Conservation (phyloP, 2,888 invertebrate genomes). For the Leptodirus hochenwartii region DNA sequence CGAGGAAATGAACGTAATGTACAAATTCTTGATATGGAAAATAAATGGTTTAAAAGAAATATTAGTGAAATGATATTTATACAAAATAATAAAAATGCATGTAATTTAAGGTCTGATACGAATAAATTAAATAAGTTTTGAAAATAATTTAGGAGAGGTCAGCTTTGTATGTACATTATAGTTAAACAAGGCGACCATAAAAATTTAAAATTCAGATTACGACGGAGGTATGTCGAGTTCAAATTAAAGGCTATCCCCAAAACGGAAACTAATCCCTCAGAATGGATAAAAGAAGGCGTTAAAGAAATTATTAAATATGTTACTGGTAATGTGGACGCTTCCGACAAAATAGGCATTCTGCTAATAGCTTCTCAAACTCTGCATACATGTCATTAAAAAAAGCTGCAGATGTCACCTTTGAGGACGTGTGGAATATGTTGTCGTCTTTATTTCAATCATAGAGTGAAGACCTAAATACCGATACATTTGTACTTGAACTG, state of each 20-base stretch:
- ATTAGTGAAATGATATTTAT: too few species aligned
- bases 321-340: conserved; percentile 3
- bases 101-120: too few species aligned
- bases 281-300: conserved; percentile 7
- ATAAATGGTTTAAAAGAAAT: too few species aligned
- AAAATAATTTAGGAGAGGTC: too few species aligned
- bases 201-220: too few species aligned
- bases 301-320: conserved; percentile 9
- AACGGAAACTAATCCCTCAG: conserved; percentile 5
- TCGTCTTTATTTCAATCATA: conserved; percentile 8
- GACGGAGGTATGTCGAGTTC: conserved; percentile 6
- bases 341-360: too few species aligned
- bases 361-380: conserved; percentile 2
- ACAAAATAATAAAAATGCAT: too few species aligned
- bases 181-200: too few species aligned
- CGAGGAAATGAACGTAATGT: too few species aligned
- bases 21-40: too few species aligned
- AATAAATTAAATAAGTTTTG: too few species aligned
- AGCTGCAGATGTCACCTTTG: conserved; percentile 3
- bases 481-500: conserved; percentile 12
- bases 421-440: conserved; percentile 8
- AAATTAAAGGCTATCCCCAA: conserved; percentile 9
- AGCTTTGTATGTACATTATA: too few species aligned
- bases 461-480: conserved; percentile 9
- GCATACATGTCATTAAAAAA: conserved; percentile 6